These are phyloP conservation scores for Achatina immaculata DNA, from an alignment of 1,140 invertebrate genomes.

Conservation along the genomic window DNA sequence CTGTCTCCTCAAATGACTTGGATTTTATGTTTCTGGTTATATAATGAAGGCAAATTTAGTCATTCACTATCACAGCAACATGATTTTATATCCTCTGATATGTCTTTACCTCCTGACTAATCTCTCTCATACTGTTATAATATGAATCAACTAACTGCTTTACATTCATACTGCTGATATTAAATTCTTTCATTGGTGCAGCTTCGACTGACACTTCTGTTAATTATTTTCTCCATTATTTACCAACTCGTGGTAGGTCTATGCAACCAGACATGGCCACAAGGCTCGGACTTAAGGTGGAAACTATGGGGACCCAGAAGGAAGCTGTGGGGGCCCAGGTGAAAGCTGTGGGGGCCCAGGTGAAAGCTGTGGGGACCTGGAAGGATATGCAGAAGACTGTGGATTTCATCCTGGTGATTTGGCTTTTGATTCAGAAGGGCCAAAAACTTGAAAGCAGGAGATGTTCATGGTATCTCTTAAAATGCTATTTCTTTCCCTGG, in stretches of 20 bases:
- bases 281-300: no score
- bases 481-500: no score
- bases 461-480: neutral
- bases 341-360: no score
- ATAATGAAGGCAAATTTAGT: neutral
- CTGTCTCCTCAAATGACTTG: slow-evolving; percentile 37
- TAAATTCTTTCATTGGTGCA: neutral
- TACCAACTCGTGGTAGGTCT: neutral
- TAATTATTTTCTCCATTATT: no score
- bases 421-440: no score
- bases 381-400: no score
- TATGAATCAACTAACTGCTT: neutral
- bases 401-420: no score
- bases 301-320: neutral
- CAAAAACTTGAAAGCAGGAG: neutral
- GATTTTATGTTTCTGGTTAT: slow-evolving; percentile 14
- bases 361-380: no score
- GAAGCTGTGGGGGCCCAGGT: no score
- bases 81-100: neutral
- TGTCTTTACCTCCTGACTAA: neutral
- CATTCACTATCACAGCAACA: neutral
- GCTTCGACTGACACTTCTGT: neutral
- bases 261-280: no score
- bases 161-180: neutral
- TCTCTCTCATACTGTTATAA: neutral